Percentiles rank a stretch among this genome's conserved stretches.
Conservation (phyloP, 2,797 vertebrate genomes). For the Lateolabrax maculatus region DNA sequence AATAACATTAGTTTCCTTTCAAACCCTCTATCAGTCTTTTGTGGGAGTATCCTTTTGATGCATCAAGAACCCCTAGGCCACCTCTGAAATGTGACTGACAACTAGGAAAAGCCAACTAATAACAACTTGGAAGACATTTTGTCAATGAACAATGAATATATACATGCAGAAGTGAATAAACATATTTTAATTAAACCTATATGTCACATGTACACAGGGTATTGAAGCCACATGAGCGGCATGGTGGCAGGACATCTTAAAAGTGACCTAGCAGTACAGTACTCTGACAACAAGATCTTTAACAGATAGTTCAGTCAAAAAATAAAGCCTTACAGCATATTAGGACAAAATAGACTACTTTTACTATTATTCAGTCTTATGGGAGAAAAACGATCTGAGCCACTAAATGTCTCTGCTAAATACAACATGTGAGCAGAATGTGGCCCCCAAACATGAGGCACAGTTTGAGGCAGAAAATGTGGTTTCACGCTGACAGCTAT, state of each 20-base stretch:
- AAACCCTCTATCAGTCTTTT: not conserved
- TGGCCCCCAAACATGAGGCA: not conserved
- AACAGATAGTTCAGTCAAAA: constrained; percentile 6
- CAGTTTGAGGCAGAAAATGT: constrained; percentile 41
- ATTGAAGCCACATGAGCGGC: not conserved
- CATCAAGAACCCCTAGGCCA: not conserved
- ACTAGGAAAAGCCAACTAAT: not conserved
- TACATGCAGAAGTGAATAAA: not conserved
- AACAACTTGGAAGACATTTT: not conserved
- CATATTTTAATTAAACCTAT: constrained; percentile 17
- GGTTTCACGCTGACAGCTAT: constrained; percentile 27
- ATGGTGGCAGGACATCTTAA: not conserved
- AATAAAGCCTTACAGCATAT: not conserved
- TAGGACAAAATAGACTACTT: not conserved
- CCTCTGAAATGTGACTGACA: not conserved
- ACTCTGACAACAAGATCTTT: not conserved
- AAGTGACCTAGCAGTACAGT: not conserved
- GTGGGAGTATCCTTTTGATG: too few relatives aligned
- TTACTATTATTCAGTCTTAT: not conserved
- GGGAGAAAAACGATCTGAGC: constrained; percentile 4
- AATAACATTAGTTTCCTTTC: too few relatives aligned
- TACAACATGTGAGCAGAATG: constrained; percentile 5
- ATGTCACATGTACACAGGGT: not conserved
- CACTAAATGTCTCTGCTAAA: constrained; percentile 13
- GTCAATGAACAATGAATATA: not conserved